phyloP scores from a whole-genome alignment of 2,113 vertebrate genomes.

The Fulica atra region DNA sequence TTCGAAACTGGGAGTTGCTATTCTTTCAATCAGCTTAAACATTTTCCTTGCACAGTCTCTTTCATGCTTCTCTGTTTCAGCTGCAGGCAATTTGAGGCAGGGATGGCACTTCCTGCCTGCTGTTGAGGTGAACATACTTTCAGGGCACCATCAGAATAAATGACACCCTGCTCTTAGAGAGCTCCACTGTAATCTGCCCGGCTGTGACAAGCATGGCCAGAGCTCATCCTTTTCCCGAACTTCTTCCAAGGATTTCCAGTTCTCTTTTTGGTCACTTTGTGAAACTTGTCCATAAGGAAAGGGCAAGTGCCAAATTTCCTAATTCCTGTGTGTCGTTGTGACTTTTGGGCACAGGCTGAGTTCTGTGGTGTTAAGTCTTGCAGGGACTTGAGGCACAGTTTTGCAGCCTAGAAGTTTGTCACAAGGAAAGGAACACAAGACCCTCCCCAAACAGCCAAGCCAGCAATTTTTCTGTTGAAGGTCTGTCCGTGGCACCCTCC shows the following conservation, averaged over 20 bases:
- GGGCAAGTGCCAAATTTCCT: background rate
- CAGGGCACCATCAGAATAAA: constrained; percentile 22
- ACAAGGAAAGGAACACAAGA: background rate
- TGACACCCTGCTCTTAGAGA: background rate
- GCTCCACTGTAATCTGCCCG: background rate
- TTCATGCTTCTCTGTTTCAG: background rate
- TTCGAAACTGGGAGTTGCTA: background rate
- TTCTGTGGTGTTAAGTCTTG: background rate
- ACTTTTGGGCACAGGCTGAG: background rate
- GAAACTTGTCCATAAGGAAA: background rate
- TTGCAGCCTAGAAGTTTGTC: background rate
- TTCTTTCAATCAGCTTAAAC: background rate
- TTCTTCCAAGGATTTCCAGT: constrained; percentile 3
- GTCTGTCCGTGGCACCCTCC: too few species aligned
- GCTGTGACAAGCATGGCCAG: background rate
- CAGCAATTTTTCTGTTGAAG: background rate
- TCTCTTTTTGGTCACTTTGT: background rate
- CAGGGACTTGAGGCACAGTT: background rate
- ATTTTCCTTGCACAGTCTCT: background rate
- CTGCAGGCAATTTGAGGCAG: constrained; percentile 13
- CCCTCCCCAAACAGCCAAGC: background rate
- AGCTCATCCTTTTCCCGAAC: background rate
- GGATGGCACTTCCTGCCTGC: constrained; percentile 23
- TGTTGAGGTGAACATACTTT: background rate
- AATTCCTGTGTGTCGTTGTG: fast-evolving